Percentiles rank a stretch among this genome's conserved stretches.
Conservation (phyloP, 2,113 vertebrate genomes). For the Axis porcinus region DNA sequence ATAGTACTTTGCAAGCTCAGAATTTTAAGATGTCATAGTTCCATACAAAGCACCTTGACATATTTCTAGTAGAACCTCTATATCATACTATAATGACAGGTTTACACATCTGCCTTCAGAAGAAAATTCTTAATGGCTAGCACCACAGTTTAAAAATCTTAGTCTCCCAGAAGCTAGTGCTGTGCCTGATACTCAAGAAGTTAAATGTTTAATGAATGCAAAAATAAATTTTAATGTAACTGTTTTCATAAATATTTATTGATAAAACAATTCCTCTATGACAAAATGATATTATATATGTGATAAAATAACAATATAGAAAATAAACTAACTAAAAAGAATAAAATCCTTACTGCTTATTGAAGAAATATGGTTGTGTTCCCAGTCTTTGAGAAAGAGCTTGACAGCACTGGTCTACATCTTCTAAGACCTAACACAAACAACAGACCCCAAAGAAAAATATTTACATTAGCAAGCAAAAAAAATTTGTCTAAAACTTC, state of each 20-base stretch:
- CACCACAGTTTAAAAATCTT: constrained; percentile 6
- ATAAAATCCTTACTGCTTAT: constrained; percentile 90
- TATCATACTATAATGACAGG: not conserved
- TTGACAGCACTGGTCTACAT: constrained; percentile 95
- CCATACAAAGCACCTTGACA: not conserved
- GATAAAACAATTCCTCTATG: not conserved
- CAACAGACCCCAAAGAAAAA: constrained; percentile 59
- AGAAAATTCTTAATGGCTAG: constrained; percentile 25
- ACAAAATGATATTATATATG: not conserved
- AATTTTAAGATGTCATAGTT: constrained; percentile 39
- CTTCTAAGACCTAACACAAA: constrained; percentile 91
- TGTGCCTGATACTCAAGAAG: not conserved
- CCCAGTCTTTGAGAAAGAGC: constrained; percentile 95
- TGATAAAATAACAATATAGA: not conserved
- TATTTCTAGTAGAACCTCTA: constrained; percentile 21
- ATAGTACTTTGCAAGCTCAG: constrained; percentile 1
- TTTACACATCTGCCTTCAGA: not conserved
- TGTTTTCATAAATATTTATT: constrained; percentile 19
- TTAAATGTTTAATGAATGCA: constrained; percentile 5
- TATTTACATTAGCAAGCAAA: constrained; percentile 41
- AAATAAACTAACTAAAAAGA: not conserved
- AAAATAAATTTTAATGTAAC: not conserved
- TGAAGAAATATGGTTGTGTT: constrained; percentile 94
- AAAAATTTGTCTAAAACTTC: not conserved
- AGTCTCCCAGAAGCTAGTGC: not conserved